These are phyloP conservation scores for Diuraphis noxia DNA, from an alignment of 1,140 invertebrate genomes.

Conservation along the genomic window DNA sequence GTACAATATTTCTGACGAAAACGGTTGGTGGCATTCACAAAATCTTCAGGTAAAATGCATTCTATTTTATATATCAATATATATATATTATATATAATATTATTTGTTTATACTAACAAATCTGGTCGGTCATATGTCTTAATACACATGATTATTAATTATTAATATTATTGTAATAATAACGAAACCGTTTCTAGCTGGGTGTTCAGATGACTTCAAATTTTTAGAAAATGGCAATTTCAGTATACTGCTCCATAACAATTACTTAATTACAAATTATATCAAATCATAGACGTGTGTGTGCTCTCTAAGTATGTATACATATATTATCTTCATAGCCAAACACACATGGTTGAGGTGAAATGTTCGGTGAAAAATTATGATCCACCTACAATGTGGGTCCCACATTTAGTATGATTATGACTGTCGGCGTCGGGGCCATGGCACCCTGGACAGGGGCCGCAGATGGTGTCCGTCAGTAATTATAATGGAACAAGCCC, in stretches of 20 bases:
- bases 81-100: too few relatives aligned
- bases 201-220: too few relatives aligned
- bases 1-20: not conserved
- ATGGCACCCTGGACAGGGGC: not conserved
- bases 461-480: constrained; percentile 31
- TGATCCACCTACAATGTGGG: too few relatives aligned
- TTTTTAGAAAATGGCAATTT: not conserved
- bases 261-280: too few relatives aligned
- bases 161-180: too few relatives aligned
- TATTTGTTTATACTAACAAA: too few relatives aligned
- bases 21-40: not conserved
- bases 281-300: not conserved
- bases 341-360: not conserved
- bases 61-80: too few relatives aligned
- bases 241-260: not conserved
- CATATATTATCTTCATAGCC: not conserved
- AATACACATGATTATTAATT: too few relatives aligned
- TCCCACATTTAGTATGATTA: not conserved
- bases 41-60: too few relatives aligned
- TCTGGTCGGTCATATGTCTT: too few relatives aligned
- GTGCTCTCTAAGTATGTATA: not conserved
- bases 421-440: not conserved
- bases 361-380: not conserved
- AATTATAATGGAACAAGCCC: constrained; percentile 35
- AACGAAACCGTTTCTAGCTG: too few relatives aligned